A percentile compares a stretch with the other conserved stretches of the same genome.
phyloP scores from a whole-genome alignment of 2,113 vertebrate species.

The Festucalex cinctus region DNA sequence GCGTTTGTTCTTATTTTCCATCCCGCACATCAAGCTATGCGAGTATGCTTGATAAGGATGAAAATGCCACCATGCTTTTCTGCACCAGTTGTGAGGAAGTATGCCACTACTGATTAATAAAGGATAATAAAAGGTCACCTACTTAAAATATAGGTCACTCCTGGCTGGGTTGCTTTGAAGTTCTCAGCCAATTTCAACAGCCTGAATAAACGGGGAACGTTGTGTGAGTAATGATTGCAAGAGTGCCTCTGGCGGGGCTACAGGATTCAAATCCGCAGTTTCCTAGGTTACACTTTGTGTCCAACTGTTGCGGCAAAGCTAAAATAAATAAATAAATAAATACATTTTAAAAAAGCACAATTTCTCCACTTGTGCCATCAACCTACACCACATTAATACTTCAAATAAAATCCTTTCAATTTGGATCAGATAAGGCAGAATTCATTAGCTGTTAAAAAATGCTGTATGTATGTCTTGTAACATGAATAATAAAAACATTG shows the following conservation, averaged over 20 bases:
- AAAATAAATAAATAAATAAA: too few species aligned
- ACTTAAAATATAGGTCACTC: slow-evolving; percentile 31
- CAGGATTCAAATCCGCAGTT: slow-evolving; percentile 33
- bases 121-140: slow-evolving; percentile 14
- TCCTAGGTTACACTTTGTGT: slow-evolving; percentile 37
- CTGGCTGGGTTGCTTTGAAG: slow-evolving; percentile 23
- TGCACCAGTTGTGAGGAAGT: slow-evolving; percentile 10
- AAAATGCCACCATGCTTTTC: slow-evolving; percentile 10
- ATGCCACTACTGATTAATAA: slow-evolving; percentile 16
- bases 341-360: not conserved
- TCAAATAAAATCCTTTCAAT: not conserved
- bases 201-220: slow-evolving; percentile 22
- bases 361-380: too few species aligned
- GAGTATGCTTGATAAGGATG: slow-evolving; percentile 46
- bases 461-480: too few species aligned
- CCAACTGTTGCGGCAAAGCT: slow-evolving; percentile 7
- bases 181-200: slow-evolving; percentile 31
- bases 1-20: not conserved
- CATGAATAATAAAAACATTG: not conserved
- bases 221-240: slow-evolving; percentile 16
- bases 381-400: too few species aligned
- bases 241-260: not conserved
- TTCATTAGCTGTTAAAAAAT: not conserved
- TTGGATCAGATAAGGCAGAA: not conserved
- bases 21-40: not conserved